These are phyloP conservation scores for Hycleus cichorii DNA, from an alignment of 1,140 invertebrate species.

Conservation along the genomic window DNA sequence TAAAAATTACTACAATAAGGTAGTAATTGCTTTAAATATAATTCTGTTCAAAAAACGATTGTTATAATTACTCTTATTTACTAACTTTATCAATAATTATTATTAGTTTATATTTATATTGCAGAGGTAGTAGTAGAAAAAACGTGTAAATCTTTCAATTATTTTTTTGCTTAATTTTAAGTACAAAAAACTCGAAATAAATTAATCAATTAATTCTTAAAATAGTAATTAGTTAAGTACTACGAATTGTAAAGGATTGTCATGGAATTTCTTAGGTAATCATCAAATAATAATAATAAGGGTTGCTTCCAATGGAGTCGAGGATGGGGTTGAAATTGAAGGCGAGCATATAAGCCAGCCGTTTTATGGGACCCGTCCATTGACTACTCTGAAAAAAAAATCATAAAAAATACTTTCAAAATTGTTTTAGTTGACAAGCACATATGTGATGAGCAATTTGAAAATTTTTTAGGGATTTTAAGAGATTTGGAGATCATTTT, in stretches of 20 bases:
- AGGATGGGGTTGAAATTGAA: slow-evolving; percentile 24
- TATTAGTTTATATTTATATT: slow-evolving; percentile 4
- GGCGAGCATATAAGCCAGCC: slow-evolving; percentile 33
- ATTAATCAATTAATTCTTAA: neutral
- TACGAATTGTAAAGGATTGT: neutral
- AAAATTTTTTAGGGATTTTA: too few species aligned
- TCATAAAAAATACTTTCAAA: neutral
- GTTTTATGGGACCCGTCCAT: slow-evolving; percentile 31
- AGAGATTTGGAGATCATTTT: too few species aligned
- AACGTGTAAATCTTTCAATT: slow-evolving; percentile 3
- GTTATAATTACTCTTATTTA: slow-evolving; percentile 7
- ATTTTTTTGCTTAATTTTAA: slow-evolving; percentile 3
- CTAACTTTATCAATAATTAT: slow-evolving; percentile 21
- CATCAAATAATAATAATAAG: neutral
- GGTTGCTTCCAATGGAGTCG: slow-evolving; percentile 1
- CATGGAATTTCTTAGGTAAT: neutral
- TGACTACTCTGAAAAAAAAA: slow-evolving; percentile 35
- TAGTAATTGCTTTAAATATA: neutral
- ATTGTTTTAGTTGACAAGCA: too few species aligned
- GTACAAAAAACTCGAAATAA: neutral
- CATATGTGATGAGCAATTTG: too few species aligned
- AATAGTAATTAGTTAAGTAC: slow-evolving; percentile 6
- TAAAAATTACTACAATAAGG: slow-evolving; percentile 8
- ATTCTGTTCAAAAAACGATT: neutral
- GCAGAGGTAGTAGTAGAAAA: slow-evolving; percentile 25